These are phyloP conservation scores for Protobothrops mucrosquamatus DNA, from an alignment of 2,113 vertebrate species.

Conservation along the genomic window DNA sequence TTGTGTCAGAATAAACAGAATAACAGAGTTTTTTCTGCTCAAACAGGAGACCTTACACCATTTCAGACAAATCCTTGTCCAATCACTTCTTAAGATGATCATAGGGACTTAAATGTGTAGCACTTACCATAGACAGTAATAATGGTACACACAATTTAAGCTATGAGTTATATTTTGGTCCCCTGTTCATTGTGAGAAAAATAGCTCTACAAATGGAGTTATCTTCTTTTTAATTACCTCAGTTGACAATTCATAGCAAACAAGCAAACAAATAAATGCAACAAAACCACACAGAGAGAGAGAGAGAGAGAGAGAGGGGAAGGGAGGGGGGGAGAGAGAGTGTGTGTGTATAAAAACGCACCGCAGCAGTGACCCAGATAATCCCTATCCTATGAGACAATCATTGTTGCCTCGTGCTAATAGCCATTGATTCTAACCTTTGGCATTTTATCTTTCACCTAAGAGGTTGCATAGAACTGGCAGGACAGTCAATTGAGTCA, in stretches of 20 bases:
- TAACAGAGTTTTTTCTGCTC: background rate
- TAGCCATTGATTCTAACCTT: background rate
- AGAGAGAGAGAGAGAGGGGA: no score
- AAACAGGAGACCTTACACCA: background rate
- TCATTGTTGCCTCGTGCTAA: background rate
- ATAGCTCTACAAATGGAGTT: background rate
- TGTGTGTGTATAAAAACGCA: background rate
- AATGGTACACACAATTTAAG: background rate
- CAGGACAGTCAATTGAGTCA: background rate
- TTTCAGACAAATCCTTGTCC: background rate
- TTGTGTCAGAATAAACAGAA: background rate
- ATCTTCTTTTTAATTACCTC: background rate
- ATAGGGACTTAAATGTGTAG: background rate
- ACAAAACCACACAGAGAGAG: background rate
- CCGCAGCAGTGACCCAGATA: background rate
- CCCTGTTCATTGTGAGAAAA: background rate
- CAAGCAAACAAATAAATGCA: background rate
- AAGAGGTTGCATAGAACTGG: background rate
- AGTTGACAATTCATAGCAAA: background rate
- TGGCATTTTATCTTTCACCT: background rate
- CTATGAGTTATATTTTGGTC: rapidly evolving
- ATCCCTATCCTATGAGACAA: background rate
- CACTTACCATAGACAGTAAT: rapidly evolving
- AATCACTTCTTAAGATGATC: background rate
- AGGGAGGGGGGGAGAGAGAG: no score